Conservation (phyloP, 2,888 invertebrate species). For the Actias luna region DNA sequence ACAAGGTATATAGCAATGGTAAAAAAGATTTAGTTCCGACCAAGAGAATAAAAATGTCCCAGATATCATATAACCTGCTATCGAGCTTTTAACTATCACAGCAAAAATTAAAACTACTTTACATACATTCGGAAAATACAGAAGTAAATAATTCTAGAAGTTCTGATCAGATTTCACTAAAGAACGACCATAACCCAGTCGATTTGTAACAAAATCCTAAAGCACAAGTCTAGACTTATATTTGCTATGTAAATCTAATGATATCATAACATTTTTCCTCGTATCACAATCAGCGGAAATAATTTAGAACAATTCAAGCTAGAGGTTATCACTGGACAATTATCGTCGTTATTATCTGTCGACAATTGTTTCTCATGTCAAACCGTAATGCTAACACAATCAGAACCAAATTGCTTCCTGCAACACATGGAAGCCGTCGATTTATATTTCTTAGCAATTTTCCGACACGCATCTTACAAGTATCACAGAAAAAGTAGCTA, state of each 20-base stretch:
- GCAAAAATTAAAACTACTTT: no score
- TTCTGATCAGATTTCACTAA: not conserved
- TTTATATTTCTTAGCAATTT: not conserved
- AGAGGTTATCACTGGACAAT: conserved; percentile 1
- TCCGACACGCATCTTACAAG: not conserved
- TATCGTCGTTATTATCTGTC: not conserved
- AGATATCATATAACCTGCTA: no score
- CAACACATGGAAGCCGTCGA: not conserved
- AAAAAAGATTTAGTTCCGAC: no score
- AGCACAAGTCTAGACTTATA: not conserved
- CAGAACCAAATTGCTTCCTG: not conserved
- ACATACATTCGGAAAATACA: no score
- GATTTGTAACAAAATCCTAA: not conserved
- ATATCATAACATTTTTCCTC: not conserved
- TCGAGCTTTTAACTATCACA: no score
- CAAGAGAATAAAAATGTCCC: no score
- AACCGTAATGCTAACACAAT: not conserved
- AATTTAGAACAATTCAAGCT: conserved; percentile 1
- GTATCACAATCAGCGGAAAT: conserved; percentile 1
- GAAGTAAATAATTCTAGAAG: not conserved
- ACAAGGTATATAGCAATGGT: no score
- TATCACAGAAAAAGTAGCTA: not conserved
- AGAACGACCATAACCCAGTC: not conserved
- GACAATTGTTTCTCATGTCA: not conserved
- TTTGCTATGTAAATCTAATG: not conserved